Evolutionary conservation across 2,113 vertebrate species (phyloP).

Genomic region (Burhinus bistriatus): DNA sequence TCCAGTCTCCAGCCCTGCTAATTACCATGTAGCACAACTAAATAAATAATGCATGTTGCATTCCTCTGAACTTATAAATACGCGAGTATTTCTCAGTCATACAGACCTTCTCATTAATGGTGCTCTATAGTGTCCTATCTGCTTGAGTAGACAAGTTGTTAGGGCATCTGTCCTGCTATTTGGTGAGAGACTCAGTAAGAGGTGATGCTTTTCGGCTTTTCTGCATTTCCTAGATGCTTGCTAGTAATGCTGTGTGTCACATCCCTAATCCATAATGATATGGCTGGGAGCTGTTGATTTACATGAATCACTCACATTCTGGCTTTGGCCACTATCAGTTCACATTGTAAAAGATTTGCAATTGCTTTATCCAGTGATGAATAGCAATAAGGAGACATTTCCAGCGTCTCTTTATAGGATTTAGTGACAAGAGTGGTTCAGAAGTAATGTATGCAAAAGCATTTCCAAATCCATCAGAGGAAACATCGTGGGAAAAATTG

Average conservation of each 20-base stretch:
- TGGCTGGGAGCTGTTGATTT: slow-evolving; percentile 1
- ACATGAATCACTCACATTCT: not conserved
- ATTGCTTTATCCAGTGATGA: slow-evolving; percentile 3
- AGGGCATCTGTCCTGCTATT: not conserved
- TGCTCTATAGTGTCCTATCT: not conserved
- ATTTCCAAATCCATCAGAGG: not conserved
- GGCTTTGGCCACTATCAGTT: not conserved
- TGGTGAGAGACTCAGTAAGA: not conserved
- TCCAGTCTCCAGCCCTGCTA: not conserved
- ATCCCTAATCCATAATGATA: not conserved
- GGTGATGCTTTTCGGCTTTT: not conserved
- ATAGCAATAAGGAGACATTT: slow-evolving; percentile 8
- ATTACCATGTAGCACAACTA: slow-evolving; percentile 15
- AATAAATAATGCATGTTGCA: slow-evolving; percentile 30
- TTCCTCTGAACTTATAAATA: not conserved
- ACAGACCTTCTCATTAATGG: not conserved
- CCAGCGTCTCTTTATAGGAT: not conserved
- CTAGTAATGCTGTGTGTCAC: not conserved
- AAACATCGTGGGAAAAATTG: not conserved
- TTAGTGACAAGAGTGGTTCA: slow-evolving; percentile 1
- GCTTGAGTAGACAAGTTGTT: not conserved
- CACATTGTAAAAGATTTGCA: slow-evolving; percentile 9
- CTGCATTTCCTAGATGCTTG: not conserved
- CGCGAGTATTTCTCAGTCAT: not conserved
- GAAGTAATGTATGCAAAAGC: not conserved